phyloP scores from a whole-genome alignment of 2,888 invertebrate species.

The Byasa hedistus region DNA sequence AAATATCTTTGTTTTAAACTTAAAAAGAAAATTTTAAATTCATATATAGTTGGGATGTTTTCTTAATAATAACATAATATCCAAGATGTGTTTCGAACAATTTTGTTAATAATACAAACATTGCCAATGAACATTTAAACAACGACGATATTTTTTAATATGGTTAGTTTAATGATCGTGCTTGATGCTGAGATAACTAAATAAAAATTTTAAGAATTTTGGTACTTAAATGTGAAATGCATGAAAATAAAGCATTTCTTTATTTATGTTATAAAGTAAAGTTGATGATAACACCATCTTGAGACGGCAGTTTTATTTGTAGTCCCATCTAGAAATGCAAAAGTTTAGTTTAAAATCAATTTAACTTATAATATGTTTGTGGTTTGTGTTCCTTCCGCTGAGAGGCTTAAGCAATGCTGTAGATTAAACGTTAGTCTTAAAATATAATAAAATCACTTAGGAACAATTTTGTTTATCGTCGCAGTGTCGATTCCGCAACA shows the following conservation, averaged over 20 bases:
- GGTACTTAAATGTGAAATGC: too few relatives aligned
- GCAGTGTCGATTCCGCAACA: not conserved
- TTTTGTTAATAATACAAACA: too few relatives aligned
- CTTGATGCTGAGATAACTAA: too few relatives aligned
- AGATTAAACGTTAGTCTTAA: not conserved
- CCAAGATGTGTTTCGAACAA: too few relatives aligned
- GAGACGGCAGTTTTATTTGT: slow-evolving; percentile 14
- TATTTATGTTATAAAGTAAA: slow-evolving; percentile 14
- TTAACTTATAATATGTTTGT: slow-evolving; percentile 12
- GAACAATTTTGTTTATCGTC: not conserved
- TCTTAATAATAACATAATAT: too few relatives aligned
- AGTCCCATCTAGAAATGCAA: slow-evolving; percentile 9
- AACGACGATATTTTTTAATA: too few relatives aligned
- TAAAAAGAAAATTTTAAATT: too few relatives aligned
- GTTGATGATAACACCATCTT: slow-evolving; percentile 1
- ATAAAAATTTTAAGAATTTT: too few relatives aligned
- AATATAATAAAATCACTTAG: not conserved
- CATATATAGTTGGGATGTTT: too few relatives aligned
- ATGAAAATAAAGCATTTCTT: too few relatives aligned
- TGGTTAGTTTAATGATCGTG: too few relatives aligned
- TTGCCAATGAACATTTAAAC: too few relatives aligned
- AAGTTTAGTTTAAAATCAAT: slow-evolving; percentile 17
- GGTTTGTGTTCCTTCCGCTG: not conserved
- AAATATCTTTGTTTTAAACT: not conserved
- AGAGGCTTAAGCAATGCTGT: not conserved